These are phyloP conservation scores for Gobiocypris rarus DNA, from an alignment of 2,113 vertebrate species.

Conservation along the genomic window DNA sequence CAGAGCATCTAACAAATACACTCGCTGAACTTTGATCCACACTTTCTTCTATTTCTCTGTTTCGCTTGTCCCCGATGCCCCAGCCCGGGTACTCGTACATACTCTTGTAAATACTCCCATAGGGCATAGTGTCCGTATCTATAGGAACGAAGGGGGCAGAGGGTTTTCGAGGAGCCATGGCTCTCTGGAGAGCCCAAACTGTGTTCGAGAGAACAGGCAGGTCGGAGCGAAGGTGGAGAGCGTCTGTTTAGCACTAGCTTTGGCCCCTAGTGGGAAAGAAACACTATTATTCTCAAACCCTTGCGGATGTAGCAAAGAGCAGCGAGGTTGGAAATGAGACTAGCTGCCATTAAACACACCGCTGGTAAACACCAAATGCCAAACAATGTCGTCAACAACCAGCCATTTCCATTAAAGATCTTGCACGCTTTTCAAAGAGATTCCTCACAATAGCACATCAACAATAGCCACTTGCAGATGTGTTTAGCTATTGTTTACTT, in stretches of 20 bases:
- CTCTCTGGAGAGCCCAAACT: conserved; percentile 24
- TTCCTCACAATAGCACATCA: not conserved
- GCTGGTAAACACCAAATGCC: conserved; percentile 45
- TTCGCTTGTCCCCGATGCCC: not conserved
- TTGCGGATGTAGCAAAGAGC: conserved; percentile 30
- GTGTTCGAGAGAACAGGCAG: not conserved
- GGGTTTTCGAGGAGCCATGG: not conserved
- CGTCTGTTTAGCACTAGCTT: conserved; percentile 13
- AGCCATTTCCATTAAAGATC: conserved; percentile 45
- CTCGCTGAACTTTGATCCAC: conserved; percentile 35
- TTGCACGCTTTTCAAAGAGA: conserved; percentile 17
- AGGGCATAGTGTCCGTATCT: conserved; percentile 33
- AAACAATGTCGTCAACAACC: conserved; percentile 40
- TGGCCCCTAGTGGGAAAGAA: not conserved
- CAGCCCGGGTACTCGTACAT: not conserved
- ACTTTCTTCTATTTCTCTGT: conserved; percentile 20
- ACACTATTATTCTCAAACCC: conserved; percentile 38
- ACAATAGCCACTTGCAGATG: conserved; percentile 31
- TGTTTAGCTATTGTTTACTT: conserved; percentile 51
- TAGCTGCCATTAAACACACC: conserved; percentile 37
- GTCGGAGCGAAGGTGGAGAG: conserved; percentile 29
- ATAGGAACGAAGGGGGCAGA: conserved; percentile 24
- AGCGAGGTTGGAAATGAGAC: conserved; percentile 45
- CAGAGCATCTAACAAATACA: conserved; percentile 16
- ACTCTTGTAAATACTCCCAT: conserved; percentile 42